Base-by-base conservation (phyloP, 37 sponge, comb jelly and placozoan genomes). In the Dysidea cf. avara region DNA sequence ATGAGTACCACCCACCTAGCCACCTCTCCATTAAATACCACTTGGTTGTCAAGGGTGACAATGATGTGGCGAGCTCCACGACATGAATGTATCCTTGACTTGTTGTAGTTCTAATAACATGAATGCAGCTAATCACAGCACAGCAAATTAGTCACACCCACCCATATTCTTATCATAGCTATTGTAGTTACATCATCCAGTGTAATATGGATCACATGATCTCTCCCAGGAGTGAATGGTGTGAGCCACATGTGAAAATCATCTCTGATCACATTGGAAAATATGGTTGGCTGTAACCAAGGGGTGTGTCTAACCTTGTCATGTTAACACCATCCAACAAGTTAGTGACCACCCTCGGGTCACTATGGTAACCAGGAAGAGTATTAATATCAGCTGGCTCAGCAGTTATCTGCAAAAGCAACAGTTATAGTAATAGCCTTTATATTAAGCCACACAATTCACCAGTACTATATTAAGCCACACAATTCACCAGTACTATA, bases 191-290 rank as follows among this genome's bases (percentile, higher is more conserved):
- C 68, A 3, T 21, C 6, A 3, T 71, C 11, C 56, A 98, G 86
- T 32, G 61, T 53, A 35, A 98, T 33, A 49, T 54, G 56, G 50
- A 98, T 79, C 53, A 66, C 30, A 79, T 95, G 99, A 47, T 80
- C 55, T 40, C 75, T 56, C 30, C 87, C 86, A 12, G 84, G 83
- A 17, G 85, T 89, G 83, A 81, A 98, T 3, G 99, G 99, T 4
- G 99, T 75, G 37, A 98, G 78, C 99, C 99, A 98, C 93, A 95
- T 92, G 91, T 98, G 96, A 5, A 95, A 79, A 79, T 98, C 99
- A 68, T 98, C 99, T 29, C 93, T 75, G 56, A 36, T 24, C 24
- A 49, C 24, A 36, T 30, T n/a, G 34, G 12, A 29, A 36, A 63
- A 36, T 31, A 54, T 32, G 54, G 30, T 32, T n/a, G 51, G 52